Conservation (phyloP, 2,888 invertebrate species). For the Silvanus unidentatus region DNA sequence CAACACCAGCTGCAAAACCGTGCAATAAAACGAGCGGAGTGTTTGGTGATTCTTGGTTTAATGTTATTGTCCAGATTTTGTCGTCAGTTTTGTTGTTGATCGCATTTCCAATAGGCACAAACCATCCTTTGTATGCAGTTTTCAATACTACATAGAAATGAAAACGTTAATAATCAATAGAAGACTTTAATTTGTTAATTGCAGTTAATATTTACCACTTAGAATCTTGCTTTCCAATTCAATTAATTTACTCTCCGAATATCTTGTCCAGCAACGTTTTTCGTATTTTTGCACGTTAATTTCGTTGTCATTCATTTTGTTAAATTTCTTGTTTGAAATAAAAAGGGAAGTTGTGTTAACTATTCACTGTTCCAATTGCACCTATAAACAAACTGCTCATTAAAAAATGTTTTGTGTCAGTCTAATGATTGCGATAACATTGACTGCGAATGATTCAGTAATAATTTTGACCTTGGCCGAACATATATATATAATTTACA, state of each 20-base stretch:
- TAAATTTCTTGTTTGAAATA: neutral
- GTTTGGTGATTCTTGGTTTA: conserved; percentile 55
- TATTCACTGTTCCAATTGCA: neutral
- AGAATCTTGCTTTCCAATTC: conserved; percentile 75
- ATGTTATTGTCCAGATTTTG: conserved; percentile 58
- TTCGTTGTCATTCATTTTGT: conserved; percentile 12
- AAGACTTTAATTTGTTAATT: conserved; percentile 1
- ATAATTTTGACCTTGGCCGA: conserved; percentile 2
- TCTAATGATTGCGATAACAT: too few relatives aligned
- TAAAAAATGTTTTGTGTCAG: neutral
- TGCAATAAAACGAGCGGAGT: conserved; percentile 85
- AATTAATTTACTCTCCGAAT: conserved; percentile 70
- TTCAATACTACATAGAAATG: conserved; percentile 27
- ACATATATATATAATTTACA: too few relatives aligned
- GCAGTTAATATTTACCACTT: conserved; percentile 58
- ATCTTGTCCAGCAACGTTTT: conserved; percentile 59
- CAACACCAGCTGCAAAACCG: conserved; percentile 88
- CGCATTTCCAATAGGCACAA: conserved; percentile 49
- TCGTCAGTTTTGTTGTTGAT: conserved; percentile 50
- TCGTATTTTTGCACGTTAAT: conserved; percentile 1
- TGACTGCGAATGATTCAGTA: neutral
- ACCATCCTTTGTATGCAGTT: conserved; percentile 43
- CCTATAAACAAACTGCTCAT: too few relatives aligned
- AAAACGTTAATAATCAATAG: neutral
- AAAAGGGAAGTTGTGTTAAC: neutral